Percentiles rank a stretch among this genome's conserved stretches.
Conservation (phyloP, 2,797 vertebrate genomes). For the Caiman crocodilus region DNA sequence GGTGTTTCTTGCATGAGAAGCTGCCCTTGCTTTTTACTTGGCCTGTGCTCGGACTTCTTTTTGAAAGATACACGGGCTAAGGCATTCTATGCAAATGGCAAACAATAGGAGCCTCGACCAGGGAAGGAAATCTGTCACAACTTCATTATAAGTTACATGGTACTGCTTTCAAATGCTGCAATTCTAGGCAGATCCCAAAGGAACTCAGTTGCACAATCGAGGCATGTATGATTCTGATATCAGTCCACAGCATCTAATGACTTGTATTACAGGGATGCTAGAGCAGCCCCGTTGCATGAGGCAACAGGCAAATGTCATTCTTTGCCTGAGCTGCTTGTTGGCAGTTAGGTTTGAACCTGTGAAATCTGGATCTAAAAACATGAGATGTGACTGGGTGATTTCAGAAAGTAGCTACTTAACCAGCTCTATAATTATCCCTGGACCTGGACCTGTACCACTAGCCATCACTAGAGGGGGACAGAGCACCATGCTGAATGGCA, state of each 20-base stretch:
- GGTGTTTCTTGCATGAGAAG: slow-evolving; percentile 14
- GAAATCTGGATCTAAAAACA: not conserved
- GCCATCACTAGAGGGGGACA: not conserved
- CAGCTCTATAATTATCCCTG: not conserved
- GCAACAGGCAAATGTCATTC: not conserved
- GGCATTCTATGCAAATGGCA: slow-evolving; percentile 48
- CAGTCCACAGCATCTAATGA: not conserved
- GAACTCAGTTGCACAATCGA: not conserved
- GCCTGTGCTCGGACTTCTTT: not conserved
- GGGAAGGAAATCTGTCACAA: slow-evolving; percentile 50
- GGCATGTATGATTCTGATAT: not conserved
- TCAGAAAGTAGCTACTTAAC: not conserved
- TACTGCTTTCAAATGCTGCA: slow-evolving; percentile 60
- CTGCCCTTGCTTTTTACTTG: slow-evolving; percentile 11
- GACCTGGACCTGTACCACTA: no score
- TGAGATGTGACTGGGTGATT: not conserved
- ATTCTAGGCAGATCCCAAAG: slow-evolving; percentile 59
- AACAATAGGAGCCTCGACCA: slow-evolving; percentile 54
- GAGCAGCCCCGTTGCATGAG: not conserved
- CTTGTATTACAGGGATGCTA: not conserved
- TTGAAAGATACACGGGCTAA: slow-evolving; percentile 50
- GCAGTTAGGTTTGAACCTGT: not conserved
- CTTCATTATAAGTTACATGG: slow-evolving; percentile 73
- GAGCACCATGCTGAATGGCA: no score
- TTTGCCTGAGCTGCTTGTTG: not conserved